phyloP scores from a whole-genome alignment of 2,888 invertebrate species.

The Taphrorychus bicolor region DNA sequence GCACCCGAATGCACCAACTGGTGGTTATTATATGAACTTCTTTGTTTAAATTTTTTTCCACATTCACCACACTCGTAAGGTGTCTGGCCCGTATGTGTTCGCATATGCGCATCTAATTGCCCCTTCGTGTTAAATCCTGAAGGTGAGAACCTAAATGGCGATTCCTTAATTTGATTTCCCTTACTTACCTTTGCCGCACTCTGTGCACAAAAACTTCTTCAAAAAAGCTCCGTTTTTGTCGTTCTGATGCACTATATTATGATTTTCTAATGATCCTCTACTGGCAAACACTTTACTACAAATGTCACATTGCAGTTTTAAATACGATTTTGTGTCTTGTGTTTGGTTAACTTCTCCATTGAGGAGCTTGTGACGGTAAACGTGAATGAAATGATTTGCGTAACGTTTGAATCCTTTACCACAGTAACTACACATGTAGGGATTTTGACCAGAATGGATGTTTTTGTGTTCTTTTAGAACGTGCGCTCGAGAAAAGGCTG shows the following conservation, averaged over 20 bases:
- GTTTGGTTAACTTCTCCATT: slow-evolving; percentile 32
- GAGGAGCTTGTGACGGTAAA: slow-evolving; percentile 33
- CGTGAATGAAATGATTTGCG: slow-evolving; percentile 37
- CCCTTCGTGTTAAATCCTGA: slow-evolving; percentile 35
- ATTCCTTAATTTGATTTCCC: no score
- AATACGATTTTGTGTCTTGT: slow-evolving; percentile 31
- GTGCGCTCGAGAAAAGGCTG: slow-evolving; percentile 41
- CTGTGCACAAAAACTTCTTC: slow-evolving; percentile 38
- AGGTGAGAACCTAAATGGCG: slow-evolving; percentile 13
- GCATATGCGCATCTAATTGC: slow-evolving; percentile 31
- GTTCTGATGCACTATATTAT: slow-evolving; percentile 33
- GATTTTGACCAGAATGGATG: slow-evolving; percentile 39
- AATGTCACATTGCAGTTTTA: slow-evolving; percentile 35
- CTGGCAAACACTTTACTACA: slow-evolving; percentile 42
- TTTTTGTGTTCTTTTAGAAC: slow-evolving; percentile 41
- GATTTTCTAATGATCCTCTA: slow-evolving; percentile 36
- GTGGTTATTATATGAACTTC: slow-evolving; percentile 42
- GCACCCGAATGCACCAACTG: slow-evolving; percentile 52
- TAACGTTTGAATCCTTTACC: slow-evolving; percentile 41
- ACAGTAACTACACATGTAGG: slow-evolving; percentile 40
- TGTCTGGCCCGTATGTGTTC: slow-evolving; percentile 39
- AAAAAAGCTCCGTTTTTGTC: slow-evolving; percentile 6
- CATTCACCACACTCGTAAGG: slow-evolving; percentile 41
- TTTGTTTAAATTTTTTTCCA: slow-evolving; percentile 39
- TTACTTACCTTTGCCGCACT: slow-evolving; percentile 39